Evolutionary conservation across 2,888 invertebrate genomes (phyloP).

Genomic region (Brassicogethes aeneus): DNA sequence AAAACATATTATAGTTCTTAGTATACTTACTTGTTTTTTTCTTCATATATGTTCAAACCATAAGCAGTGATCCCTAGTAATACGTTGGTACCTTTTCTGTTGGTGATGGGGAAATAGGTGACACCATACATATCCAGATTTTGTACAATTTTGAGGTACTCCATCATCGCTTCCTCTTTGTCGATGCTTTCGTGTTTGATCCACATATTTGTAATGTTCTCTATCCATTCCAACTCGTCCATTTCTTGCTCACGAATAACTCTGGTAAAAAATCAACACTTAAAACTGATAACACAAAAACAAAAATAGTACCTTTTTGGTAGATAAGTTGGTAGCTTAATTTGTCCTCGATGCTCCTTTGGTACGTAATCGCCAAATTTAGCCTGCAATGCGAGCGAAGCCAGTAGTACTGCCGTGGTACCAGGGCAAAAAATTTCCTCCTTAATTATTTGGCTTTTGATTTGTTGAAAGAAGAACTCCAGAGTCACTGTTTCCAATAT

Average conservation of each 20-base stretch:
- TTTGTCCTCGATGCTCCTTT: no score
- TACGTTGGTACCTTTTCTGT: conserved; percentile 96
- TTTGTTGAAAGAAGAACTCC: conserved; percentile 84
- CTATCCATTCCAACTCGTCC: conserved; percentile 95
- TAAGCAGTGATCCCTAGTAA: conserved; percentile 96
- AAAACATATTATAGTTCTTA: background rate
- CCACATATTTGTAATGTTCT: conserved; percentile 96
- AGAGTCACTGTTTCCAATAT: conserved; percentile 98
- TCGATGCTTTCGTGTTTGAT: conserved; percentile 84
- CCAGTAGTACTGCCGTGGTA: conserved; percentile 93
- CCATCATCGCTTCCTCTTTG: conserved; percentile 97
- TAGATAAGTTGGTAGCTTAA: no score
- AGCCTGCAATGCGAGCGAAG: conserved; percentile 95
- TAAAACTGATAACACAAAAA: no score
- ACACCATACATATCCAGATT: conserved; percentile 98
- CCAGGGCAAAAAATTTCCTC: conserved; percentile 99
- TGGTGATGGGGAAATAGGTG: conserved; percentile 96
- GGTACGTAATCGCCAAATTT: conserved; percentile 93
- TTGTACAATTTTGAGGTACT: conserved; percentile 94
- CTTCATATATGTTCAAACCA: conserved; percentile 96
- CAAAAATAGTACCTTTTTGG: no score
- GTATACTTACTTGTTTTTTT: conserved; percentile 72
- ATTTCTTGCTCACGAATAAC: conserved; percentile 96
- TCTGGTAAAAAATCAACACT: conserved; percentile 43
- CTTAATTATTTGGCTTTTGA: conserved; percentile 89